phyloP scores from a whole-genome alignment of 2,797 vertebrate genomes.

The Sebastiscus albofasciatus region DNA sequence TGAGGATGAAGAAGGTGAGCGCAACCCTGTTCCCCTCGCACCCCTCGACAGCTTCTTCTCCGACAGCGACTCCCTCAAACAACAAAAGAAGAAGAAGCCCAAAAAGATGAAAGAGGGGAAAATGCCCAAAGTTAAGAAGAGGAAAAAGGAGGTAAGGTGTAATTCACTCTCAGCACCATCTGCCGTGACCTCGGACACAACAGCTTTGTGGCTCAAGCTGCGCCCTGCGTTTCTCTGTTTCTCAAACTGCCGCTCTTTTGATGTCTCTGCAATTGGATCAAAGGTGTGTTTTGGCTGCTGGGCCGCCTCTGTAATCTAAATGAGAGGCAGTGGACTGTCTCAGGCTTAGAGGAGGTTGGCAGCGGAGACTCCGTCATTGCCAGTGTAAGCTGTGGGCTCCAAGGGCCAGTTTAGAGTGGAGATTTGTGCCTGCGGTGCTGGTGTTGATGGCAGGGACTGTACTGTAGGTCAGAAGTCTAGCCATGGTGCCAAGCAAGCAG shows the following conservation, averaged over 20 bases:
- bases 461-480: slow-evolving; percentile 36
- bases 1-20: slow-evolving; percentile 89
- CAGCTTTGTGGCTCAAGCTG: slow-evolving; percentile 48
- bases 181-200: slow-evolving; percentile 40
- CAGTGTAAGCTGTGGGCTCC: slow-evolving; percentile 64
- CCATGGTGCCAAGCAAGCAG: slow-evolving; percentile 30
- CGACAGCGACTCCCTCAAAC: slow-evolving; percentile 84
- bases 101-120: slow-evolving; percentile 93
- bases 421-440: slow-evolving; percentile 57
- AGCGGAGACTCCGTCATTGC: slow-evolving; percentile 37
- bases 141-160: slow-evolving; percentile 92
- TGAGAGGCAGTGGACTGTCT: slow-evolving; percentile 64
- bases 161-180: slow-evolving; percentile 28
- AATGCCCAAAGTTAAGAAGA: slow-evolving; percentile 90
- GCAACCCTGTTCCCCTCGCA: slow-evolving; percentile 72
- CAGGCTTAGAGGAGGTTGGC: slow-evolving; percentile 64
- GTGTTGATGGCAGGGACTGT: slow-evolving; percentile 44
- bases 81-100: slow-evolving; percentile 92
- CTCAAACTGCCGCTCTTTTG: slow-evolving; percentile 52
- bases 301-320: slow-evolving; percentile 61
- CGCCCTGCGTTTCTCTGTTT: slow-evolving; percentile 34
- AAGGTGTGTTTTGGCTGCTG: slow-evolving; percentile 62
- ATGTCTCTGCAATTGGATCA: slow-evolving; percentile 63
- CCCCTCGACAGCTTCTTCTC: slow-evolving; percentile 91
- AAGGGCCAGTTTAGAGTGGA: slow-evolving; percentile 53